Conservation (phyloP, 2,888 invertebrate species). For the Idaea aversata region DNA sequence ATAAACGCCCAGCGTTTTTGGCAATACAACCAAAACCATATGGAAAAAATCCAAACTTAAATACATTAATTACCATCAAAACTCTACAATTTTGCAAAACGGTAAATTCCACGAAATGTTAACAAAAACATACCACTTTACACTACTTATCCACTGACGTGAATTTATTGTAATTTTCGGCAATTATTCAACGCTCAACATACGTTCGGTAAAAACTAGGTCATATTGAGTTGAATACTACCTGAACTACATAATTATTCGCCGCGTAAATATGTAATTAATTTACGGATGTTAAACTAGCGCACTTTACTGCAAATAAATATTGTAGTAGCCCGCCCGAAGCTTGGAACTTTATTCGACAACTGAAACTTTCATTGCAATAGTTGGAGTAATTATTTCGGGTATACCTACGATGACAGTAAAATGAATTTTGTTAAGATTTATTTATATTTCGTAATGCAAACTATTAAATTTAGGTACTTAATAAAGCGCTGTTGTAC, state of each 20-base stretch:
- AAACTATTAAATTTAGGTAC: no score
- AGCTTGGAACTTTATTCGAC: constrained; percentile 40
- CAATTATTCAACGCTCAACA: constrained; percentile 45
- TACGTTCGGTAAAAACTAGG: constrained; percentile 49
- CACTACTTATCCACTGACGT: constrained; percentile 11
- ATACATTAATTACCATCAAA: no score
- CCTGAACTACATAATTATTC: constrained; percentile 57
- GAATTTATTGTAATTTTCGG: constrained; percentile 36
- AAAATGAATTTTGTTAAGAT: constrained; percentile 40
- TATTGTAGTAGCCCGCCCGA: constrained; percentile 34
- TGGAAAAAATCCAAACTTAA: no score
- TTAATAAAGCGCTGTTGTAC: no score
- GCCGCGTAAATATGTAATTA: constrained; percentile 60
- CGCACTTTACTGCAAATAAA: constrained; percentile 45
- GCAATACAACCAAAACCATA: no score
- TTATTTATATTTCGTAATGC: constrained; percentile 31
- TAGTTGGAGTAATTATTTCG: constrained; percentile 43
- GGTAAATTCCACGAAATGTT: neutral
- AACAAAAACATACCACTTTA: neutral
- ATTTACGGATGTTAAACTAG: constrained; percentile 50
- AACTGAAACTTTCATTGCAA: constrained; percentile 39
- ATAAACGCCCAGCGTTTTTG: no score
- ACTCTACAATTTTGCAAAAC: neutral
- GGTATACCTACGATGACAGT: constrained; percentile 21
- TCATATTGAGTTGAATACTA: constrained; percentile 54